A percentile compares a stretch with the other conserved stretches of the same genome.
Evolutionary conservation across 2,797 vertebrate genomes (phyloP).

Genomic region (Austrolebias charrua): DNA sequence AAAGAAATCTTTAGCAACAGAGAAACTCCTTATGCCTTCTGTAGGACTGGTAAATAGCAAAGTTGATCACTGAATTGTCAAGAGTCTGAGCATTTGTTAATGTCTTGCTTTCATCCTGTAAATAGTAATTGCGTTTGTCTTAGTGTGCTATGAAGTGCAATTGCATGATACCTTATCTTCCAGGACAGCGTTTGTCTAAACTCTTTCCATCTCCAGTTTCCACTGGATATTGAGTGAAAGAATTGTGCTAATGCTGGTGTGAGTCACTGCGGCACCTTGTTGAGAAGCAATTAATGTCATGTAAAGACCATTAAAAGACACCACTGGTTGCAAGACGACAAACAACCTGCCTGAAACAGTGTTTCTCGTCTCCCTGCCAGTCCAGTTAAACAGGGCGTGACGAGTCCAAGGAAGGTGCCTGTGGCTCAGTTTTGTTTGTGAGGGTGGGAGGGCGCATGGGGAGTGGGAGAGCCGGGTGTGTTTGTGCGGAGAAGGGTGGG

Average conservation of each 20-base stretch:
- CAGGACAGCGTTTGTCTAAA: not conserved
- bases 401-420: too few species aligned
- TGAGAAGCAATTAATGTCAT: conserved; percentile 64
- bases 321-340: conserved; percentile 41
- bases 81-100: not conserved
- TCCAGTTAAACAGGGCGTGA: conserved; percentile 61
- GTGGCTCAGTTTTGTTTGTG: too few species aligned
- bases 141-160: not conserved
- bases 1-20: conserved; percentile 60
- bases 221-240: conserved; percentile 30
- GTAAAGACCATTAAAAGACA: conserved; percentile 52
- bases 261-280: conserved; percentile 60
- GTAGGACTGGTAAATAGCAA: too few species aligned
- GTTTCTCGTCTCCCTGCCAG: conserved; percentile 64
- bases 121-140: not conserved
- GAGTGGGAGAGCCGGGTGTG: conserved; percentile 42
- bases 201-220: conserved; percentile 4
- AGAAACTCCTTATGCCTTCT: conserved; percentile 41
- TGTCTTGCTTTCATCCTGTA: not conserved
- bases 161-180: not conserved
- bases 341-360: conserved; percentile 46
- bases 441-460: conserved; percentile 50
- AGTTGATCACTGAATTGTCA: conserved; percentile 21
- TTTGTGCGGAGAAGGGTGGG: conserved; percentile 37
- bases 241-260: conserved; percentile 36